phyloP scores from a whole-genome alignment of 2,888 invertebrate species.

The Hipparchia semele region DNA sequence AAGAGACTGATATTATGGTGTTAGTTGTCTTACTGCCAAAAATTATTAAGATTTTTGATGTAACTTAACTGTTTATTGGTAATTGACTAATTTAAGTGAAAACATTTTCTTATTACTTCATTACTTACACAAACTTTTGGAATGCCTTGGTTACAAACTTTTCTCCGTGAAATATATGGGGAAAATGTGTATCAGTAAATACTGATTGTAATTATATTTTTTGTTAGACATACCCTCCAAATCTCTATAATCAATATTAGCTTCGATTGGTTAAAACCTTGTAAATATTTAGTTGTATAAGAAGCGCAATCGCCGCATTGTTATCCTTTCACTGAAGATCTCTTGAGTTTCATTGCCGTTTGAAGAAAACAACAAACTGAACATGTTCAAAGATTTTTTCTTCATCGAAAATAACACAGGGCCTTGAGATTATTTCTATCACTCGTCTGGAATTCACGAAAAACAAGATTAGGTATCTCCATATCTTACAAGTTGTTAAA shows the following conservation, averaged over 20 bases:
- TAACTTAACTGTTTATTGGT: background rate
- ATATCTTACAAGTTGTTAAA: too few relatives aligned
- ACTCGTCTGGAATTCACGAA: too few relatives aligned
- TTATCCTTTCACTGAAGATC: conserved; percentile 83
- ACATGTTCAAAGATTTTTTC: conserved; percentile 56
- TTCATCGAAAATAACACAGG: background rate
- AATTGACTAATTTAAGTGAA: background rate
- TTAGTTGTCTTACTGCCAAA: conserved; percentile 22
- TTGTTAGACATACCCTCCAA: conserved; percentile 5
- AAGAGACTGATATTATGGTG: conserved; percentile 21
- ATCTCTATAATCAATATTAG: conserved; percentile 7
- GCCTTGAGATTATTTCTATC: background rate
- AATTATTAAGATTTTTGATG: conserved; percentile 5
- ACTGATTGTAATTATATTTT: background rate
- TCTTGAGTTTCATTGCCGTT: conserved; percentile 80
- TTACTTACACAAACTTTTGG: background rate
- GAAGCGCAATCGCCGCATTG: conserved; percentile 72
- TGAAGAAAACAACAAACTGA: conserved; percentile 65
- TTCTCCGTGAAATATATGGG: background rate
- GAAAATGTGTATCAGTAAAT: background rate
- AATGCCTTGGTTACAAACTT: background rate
- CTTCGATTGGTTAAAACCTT: conserved; percentile 41
- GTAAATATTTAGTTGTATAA: conserved; percentile 57
- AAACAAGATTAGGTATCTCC: too few relatives aligned
- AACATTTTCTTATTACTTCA: too few relatives aligned